Base-by-base conservation (phyloP, 1,140 invertebrate genomes). In the Panagrolaimus sp. region DNA sequence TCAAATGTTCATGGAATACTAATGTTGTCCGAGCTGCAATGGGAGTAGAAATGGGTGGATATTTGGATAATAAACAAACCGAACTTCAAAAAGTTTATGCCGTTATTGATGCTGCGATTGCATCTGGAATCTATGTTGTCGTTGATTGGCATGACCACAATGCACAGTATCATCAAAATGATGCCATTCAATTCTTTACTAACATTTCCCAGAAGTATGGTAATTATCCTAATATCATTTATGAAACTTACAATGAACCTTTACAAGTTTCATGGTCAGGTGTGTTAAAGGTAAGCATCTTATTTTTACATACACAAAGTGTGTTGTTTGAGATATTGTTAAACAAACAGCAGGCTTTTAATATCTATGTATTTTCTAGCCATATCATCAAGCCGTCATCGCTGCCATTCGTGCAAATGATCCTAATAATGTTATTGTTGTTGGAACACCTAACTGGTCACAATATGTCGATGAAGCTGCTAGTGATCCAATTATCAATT, bases 11-110 rank as follows among this genome's bases (percentile, higher is more conserved):
- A 14, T 65, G 64, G 64, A 65, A 65, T 31, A 25, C 67, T 16
- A 71, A 71, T 48, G 48, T 71, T 20, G 69, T 71, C 1, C n/a
- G 69, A 23, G 69, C 69, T 14, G 69, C 69, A 9, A 71, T 71
- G 69, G 69, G 48, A 8, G 69, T 71, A n/a, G 69, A 71, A 20
- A 25, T 27, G 23, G 70, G 70, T 4, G 69, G 71, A 44, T 71
- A 71, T 53, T 62, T 71, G 43, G 51, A 16, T 9, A 20, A 9
- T 16, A 31, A 23, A 14, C 62, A 3, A 13, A 42, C 20, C 20
- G 16, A 71, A 8, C 51, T 31, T 27, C 27, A 57, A 0, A 47
- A 62, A 20, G 68, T 71, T 9, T 38, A 61, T 5, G 46, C 70
- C 14, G 70, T 71, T 38, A 46, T 71, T 9, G 43, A 71, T 9